Percentiles rank a stretch among this genome's conserved stretches.
phyloP scores from a whole-genome alignment of 2,888 invertebrate species.

The Stenotaenia linearis region DNA sequence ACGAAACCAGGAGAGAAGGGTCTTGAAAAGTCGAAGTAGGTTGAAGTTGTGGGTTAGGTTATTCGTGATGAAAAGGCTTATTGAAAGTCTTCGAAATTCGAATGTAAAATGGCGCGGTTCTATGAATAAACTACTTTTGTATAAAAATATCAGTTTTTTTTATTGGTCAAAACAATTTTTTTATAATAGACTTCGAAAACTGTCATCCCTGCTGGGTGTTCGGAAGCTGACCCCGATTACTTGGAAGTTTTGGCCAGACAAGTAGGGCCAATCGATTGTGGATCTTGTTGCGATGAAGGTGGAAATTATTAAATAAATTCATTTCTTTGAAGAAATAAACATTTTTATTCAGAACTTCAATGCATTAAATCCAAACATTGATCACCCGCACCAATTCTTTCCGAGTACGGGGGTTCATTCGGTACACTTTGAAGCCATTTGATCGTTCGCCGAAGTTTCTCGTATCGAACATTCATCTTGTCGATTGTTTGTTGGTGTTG shows the following conservation, averaged over 20 bases:
- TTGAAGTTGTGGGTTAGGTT: neutral
- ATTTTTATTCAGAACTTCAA: neutral
- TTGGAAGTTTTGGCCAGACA: neutral
- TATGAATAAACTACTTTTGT: neutral
- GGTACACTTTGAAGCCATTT: slow-evolving; percentile 9
- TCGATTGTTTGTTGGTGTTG: slow-evolving; percentile 19
- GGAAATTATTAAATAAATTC: neutral
- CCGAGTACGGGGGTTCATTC: neutral
- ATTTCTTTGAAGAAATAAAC: neutral
- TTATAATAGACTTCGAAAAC: neutral
- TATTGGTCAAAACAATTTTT: neutral
- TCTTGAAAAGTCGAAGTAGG: slow-evolving; percentile 8
- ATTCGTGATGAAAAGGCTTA: neutral
- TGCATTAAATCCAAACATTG: neutral
- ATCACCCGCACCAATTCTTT: neutral
- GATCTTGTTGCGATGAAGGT: neutral
- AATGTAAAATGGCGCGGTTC: neutral
- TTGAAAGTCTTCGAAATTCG: neutral
- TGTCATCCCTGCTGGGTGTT: neutral
- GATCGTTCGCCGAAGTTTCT: neutral
- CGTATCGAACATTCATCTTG: slow-evolving; percentile 8
- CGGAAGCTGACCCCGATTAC: neutral
- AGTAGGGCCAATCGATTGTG: neutral
- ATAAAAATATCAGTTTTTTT: neutral
- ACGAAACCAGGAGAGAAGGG: neutral